Percentiles rank a stretch among this genome's conserved stretches.
Evolutionary conservation across 2,797 vertebrate genomes (phyloP).

Genomic region (Amblyraja radiata): DNA sequence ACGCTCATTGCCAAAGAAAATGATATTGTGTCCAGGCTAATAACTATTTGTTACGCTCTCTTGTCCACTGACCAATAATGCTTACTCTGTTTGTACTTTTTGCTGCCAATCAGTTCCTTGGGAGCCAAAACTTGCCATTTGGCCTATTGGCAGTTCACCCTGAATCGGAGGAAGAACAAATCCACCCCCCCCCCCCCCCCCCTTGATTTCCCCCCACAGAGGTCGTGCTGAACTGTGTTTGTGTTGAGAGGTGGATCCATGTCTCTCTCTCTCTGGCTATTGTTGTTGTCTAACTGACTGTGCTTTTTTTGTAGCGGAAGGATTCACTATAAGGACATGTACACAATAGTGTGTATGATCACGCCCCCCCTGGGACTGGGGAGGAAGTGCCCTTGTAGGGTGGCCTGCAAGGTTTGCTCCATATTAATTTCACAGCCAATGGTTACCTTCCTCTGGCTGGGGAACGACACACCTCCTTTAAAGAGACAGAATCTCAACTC

Average conservation of each 20-base stretch:
- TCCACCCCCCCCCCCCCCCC: background rate
- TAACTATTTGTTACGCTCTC: background rate
- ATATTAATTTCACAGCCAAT: slow-evolving; percentile 45
- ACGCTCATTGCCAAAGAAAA: too few relatives aligned
- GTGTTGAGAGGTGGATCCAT: slow-evolving; percentile 42
- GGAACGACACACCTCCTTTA: background rate
- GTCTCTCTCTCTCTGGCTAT: slow-evolving; percentile 44
- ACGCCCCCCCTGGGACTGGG: slow-evolving; percentile 99
- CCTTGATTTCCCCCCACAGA: slow-evolving; percentile 38
- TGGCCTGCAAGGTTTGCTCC: slow-evolving; percentile 99
- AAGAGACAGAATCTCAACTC: slow-evolving; percentile 10
- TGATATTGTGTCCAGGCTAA: too few relatives aligned
- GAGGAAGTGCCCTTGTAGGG: slow-evolving; percentile 99
- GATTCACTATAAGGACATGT: slow-evolving; percentile 99
- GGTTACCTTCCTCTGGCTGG: slow-evolving; percentile 7
- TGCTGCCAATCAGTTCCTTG: background rate
- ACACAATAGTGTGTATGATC: slow-evolving; percentile 99
- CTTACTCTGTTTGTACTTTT: too few relatives aligned
- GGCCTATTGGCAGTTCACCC: slow-evolving; percentile 38
- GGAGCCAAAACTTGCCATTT: slow-evolving; percentile 43
- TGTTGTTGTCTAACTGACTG: slow-evolving; percentile 58
- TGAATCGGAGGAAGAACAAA: slow-evolving; percentile 41
- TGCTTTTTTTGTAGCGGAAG: slow-evolving; percentile 96
- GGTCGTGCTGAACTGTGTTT: slow-evolving; percentile 35
- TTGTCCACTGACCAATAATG: too few relatives aligned